Base-by-base conservation (phyloP, 2,888 invertebrate genomes). In the Ophraella communa region DNA sequence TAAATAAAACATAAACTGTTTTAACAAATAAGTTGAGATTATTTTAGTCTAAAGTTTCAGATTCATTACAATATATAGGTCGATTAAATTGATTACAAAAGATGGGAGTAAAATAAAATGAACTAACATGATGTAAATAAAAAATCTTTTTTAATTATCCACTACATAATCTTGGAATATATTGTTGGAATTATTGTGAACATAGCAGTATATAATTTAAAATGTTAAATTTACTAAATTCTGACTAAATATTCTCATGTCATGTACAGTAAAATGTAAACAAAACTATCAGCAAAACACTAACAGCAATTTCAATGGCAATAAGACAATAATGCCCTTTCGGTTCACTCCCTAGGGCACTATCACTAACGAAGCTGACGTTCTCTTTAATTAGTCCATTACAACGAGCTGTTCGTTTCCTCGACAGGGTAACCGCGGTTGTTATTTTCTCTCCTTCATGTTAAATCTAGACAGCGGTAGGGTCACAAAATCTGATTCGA, bases 301-400 rank as follows among this genome's bases (percentile, higher is more conserved):
- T 60, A 60, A 60, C 52, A 60, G 24, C 42, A 44, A 44, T 60
- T 60, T 44, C 52, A 52, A 44, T 60, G 44, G 21, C 60, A 52
- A 52, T 60, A 52, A 52, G 52, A 60, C 42, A 60, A 60, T 60
- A 60, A 60, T 53, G 44, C 30, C 60, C 60, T 60, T 60, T 60
- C 42, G 39, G 42, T 42, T 51, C 17, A 18, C 20, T 64, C 62
- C 73, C 70, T 58, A 35, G 65, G 71, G 71, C 70, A 63, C 66
- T 65, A 62, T 64, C 67, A 64, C 68, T 74, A 75, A 74, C 73
- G 74, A 73, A 71, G 72, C 72, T 71, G 73, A 72, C 73, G 73
- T 73, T 73, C 72, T 68, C 72, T 73, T 71, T 74, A 75, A 75
- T 75, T 75, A 75, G 71, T 71, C 71, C 71, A 73, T 73, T 72